These are phyloP conservation scores for Caenorhabditis sp. DNA, from an alignment of 2,888 invertebrate genomes.

Conservation along the genomic window DNA sequence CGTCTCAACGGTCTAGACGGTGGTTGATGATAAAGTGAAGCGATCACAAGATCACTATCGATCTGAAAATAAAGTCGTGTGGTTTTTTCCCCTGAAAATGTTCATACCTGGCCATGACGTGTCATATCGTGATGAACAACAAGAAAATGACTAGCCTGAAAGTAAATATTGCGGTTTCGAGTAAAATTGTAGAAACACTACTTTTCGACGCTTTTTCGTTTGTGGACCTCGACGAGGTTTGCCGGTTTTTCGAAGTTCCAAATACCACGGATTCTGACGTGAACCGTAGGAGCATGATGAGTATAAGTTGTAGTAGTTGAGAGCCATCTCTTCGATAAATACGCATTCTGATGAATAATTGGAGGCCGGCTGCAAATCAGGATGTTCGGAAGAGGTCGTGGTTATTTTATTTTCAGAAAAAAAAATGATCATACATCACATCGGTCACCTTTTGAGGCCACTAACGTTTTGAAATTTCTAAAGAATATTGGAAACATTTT, in stretches of 20 bases:
- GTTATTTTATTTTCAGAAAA: too few species aligned
- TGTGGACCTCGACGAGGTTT: slow-evolving; percentile 59
- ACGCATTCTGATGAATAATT: slow-evolving; percentile 68
- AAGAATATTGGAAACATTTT: too few species aligned
- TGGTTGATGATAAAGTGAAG: slow-evolving; percentile 42
- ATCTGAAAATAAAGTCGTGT: slow-evolving; percentile 12
- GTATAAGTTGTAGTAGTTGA: slow-evolving; percentile 71
- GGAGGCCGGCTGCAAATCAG: slow-evolving; percentile 30
- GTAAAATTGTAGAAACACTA: slow-evolving; percentile 6
- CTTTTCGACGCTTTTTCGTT: slow-evolving; percentile 58
- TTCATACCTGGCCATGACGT: too few species aligned
- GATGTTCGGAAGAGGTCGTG: too few species aligned
- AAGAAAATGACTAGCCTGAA: slow-evolving; percentile 26
- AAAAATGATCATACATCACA: too few species aligned
- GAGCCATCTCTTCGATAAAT: slow-evolving; percentile 70
- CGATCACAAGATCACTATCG: slow-evolving; percentile 25
- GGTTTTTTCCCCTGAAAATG: background rate
- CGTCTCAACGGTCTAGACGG: slow-evolving; percentile 34
- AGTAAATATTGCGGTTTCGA: background rate
- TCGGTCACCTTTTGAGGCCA: too few species aligned
- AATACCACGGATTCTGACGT: slow-evolving; percentile 56
- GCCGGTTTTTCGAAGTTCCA: slow-evolving; percentile 66
- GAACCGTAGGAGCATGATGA: slow-evolving; percentile 67
- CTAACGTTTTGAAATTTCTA: too few species aligned
- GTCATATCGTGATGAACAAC: slow-evolving; percentile 37